Conservation (phyloP, 2,888 invertebrate species). For the Zelleria hepariella region DNA sequence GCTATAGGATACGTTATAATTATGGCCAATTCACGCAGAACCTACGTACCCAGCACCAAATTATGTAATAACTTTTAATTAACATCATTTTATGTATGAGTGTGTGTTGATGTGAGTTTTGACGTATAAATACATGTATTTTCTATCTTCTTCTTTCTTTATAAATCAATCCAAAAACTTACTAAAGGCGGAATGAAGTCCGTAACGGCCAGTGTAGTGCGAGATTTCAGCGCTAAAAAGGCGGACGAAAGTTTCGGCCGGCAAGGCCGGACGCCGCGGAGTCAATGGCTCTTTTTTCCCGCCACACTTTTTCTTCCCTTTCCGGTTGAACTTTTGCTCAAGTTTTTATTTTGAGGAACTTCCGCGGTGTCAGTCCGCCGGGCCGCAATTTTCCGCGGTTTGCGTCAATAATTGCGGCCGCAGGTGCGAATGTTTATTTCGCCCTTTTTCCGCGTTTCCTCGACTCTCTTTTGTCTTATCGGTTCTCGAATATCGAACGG, state of each 20-base stretch:
- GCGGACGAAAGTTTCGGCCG: constrained; percentile 51
- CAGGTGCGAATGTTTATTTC: constrained; percentile 53
- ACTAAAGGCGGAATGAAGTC: not conserved
- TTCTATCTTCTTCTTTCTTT: too few relatives aligned
- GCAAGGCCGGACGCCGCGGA: constrained; percentile 43
- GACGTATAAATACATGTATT: too few relatives aligned
- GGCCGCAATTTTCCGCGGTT: constrained; percentile 65
- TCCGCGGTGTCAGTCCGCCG: constrained; percentile 67
- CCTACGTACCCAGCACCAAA: too few relatives aligned
- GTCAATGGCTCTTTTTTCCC: constrained; percentile 70
- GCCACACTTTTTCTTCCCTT: constrained; percentile 50
- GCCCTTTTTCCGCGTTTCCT: not conserved
- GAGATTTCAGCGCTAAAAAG: constrained; percentile 55
- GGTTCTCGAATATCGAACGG: not conserved
- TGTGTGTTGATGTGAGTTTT: too few relatives aligned
- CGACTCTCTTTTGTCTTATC: not conserved
- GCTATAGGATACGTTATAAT: too few relatives aligned
- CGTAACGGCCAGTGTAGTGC: constrained; percentile 8
- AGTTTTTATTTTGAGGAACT: constrained; percentile 66
- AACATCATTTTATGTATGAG: too few relatives aligned
- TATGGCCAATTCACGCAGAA: too few relatives aligned
- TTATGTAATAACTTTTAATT: too few relatives aligned
- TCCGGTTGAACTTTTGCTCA: constrained; percentile 65
- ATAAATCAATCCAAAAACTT: not conserved
- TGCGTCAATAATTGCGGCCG: constrained; percentile 66